These are phyloP conservation scores for Achlya flavicornis DNA, from an alignment of 2,888 invertebrate genomes.

Conservation along the genomic window DNA sequence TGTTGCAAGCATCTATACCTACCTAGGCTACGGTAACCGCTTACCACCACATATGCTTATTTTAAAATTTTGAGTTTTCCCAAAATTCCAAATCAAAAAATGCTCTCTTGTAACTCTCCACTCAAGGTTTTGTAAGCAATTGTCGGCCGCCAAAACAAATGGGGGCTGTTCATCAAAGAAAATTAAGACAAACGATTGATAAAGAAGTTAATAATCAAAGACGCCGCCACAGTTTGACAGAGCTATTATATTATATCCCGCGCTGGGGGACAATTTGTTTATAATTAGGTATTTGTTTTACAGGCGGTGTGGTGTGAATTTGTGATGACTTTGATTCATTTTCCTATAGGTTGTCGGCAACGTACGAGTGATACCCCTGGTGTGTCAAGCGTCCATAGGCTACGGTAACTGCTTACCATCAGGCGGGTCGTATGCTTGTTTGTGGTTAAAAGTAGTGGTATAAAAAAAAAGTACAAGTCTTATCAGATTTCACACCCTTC, in stretches of 20 bases:
- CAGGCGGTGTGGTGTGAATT: not conserved
- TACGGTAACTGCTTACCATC: no score
- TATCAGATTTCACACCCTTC: no score
- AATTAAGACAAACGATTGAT: slow-evolving; percentile 43
- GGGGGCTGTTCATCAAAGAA: slow-evolving; percentile 27
- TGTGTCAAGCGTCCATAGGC: no score
- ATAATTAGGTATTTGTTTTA: slow-evolving; percentile 22
- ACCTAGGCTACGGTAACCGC: no score
- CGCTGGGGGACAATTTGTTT: slow-evolving; percentile 27
- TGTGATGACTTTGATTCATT: not conserved
- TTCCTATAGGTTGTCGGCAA: not conserved
- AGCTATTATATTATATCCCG: slow-evolving; percentile 29
- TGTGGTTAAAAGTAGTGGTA: no score
- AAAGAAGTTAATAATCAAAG: slow-evolving; percentile 44
- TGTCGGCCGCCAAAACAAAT: not conserved
- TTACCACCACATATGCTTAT: no score
- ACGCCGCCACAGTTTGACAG: slow-evolving; percentile 13
- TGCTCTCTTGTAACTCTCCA: not conserved
- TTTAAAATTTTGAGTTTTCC: no score
- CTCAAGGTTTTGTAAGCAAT: not conserved
- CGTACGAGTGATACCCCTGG: no score
- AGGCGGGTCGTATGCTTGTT: no score
- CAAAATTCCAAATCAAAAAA: no score
- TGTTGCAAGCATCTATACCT: no score
- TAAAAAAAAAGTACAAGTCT: no score